Evolutionary conservation across 2,113 vertebrate species (phyloP).

Genomic region (Phocoena sinus): DNA sequence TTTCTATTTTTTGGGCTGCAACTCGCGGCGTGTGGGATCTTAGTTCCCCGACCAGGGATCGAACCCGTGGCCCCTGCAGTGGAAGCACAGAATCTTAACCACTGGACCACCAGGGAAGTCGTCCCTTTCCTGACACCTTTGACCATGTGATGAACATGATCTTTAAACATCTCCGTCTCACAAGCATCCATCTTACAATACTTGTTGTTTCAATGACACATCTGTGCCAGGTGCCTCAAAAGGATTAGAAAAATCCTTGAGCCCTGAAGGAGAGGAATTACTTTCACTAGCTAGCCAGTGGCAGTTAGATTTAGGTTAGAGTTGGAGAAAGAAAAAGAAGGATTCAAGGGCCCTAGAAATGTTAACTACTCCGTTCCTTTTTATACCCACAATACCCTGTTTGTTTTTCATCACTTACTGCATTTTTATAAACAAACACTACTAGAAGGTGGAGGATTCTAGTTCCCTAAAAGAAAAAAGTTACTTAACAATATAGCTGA

Average conservation of each 20-base stretch:
- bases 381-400: not conserved
- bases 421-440: not conserved
- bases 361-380: not conserved
- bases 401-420: not conserved
- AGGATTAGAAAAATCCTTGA: not conserved
- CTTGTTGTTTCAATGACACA: not conserved
- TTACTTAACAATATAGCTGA: not conserved
- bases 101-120: not conserved
- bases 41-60: not conserved
- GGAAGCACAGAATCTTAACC: not conserved
- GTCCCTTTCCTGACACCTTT: not conserved
- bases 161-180: not conserved
- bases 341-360: not conserved
- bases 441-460: not conserved
- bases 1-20: not conserved
- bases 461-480: not conserved
- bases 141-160: not conserved
- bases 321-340: not conserved
- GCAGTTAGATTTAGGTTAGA: not conserved
- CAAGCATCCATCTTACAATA: not conserved
- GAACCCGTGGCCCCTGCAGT: not conserved
- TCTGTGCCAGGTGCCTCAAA: not conserved
- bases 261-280: not conserved
- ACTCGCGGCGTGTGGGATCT: rapidly evolving
- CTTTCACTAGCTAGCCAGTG: not conserved